A percentile compares a stretch with the other conserved stretches of the same genome.
Evolutionary conservation across 2,888 invertebrate species (phyloP).

Genomic region (Nebria brevicollis): DNA sequence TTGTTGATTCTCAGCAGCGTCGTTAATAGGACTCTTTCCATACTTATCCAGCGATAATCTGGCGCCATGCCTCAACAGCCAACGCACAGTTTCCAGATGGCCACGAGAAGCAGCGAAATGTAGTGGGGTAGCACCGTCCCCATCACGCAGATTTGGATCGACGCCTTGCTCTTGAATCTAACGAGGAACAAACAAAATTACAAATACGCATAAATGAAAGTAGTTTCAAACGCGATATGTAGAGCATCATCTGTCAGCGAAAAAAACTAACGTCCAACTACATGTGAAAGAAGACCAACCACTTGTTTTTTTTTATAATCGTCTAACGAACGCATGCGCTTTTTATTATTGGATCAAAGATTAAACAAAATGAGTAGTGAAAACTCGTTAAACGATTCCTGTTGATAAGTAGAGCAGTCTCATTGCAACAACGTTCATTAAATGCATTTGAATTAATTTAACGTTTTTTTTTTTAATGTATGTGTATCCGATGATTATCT

Average conservation of each 20-base stretch:
- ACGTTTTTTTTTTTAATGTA: not conserved
- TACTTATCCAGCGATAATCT: slow-evolving; percentile 83
- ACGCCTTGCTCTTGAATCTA: slow-evolving; percentile 85
- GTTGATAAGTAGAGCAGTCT: slow-evolving; percentile 2
- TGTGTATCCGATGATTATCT: not conserved
- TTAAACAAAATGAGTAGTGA: slow-evolving; percentile 2
- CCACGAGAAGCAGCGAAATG: slow-evolving; percentile 91
- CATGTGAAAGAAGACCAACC: slow-evolving; percentile 3
- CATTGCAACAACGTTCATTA: not conserved
- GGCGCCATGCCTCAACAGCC: slow-evolving; percentile 86
- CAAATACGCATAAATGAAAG: not conserved
- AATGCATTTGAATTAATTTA: not conserved
- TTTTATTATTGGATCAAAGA: slow-evolving; percentile 15
- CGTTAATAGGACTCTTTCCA: slow-evolving; percentile 90
- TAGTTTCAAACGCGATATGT: not conserved
- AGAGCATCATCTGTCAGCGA: slow-evolving; percentile 3
- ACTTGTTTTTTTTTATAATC: not conserved
- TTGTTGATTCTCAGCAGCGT: slow-evolving; percentile 91
- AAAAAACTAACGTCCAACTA: not conserved
- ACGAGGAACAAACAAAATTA: slow-evolving; percentile 50
- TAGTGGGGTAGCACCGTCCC: slow-evolving; percentile 88
- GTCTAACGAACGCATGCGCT: not conserved
- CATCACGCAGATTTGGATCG: slow-evolving; percentile 86
- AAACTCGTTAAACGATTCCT: slow-evolving; percentile 16
- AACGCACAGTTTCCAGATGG: slow-evolving; percentile 81